Evolutionary conservation across 2,888 invertebrate genomes (phyloP).

Genomic region (Orchesella flavescens): DNA sequence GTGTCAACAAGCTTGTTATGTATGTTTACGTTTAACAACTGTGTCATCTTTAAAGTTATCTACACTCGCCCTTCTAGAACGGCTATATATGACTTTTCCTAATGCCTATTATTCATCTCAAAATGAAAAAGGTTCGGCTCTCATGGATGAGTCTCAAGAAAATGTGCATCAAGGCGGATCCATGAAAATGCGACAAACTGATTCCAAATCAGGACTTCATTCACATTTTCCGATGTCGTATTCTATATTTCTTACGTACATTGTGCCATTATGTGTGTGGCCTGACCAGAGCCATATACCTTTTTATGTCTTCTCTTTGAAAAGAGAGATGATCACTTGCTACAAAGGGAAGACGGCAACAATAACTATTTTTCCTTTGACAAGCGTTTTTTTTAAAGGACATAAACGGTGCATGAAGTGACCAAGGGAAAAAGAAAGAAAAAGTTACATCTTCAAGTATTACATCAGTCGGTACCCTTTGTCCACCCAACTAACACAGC

Average conservation of each 20-base stretch:
- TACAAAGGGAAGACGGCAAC: constrained; percentile 1
- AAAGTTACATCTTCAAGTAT: constrained; percentile 22
- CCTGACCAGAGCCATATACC: background rate
- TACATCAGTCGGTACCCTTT: constrained; percentile 38
- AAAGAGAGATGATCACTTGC: constrained; percentile 32
- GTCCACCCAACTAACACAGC: constrained; percentile 31
- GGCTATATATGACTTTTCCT: too few species aligned
- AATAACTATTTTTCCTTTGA: constrained; percentile 17
- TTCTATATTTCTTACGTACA: background rate
- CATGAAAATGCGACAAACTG: background rate
- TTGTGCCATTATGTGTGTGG: constrained; percentile 28
- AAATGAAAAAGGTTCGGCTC: background rate
- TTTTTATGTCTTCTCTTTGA: constrained; percentile 4
- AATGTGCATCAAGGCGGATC: background rate
- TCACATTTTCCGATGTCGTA: background rate
- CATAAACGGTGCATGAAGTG: constrained; percentile 38
- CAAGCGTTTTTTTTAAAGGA: constrained; percentile 32
- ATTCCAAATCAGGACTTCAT: background rate
- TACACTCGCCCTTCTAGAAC: too few species aligned
- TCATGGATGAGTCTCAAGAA: background rate
- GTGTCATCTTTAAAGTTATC: background rate
- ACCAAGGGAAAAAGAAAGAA: constrained; percentile 25
- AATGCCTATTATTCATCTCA: too few species aligned
- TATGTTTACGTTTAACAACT: background rate
- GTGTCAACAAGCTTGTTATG: constrained; percentile 17